These are phyloP conservation scores for Diloba caeruleocephala DNA, from an alignment of 2,888 invertebrate species.

Conservation along the genomic window DNA sequence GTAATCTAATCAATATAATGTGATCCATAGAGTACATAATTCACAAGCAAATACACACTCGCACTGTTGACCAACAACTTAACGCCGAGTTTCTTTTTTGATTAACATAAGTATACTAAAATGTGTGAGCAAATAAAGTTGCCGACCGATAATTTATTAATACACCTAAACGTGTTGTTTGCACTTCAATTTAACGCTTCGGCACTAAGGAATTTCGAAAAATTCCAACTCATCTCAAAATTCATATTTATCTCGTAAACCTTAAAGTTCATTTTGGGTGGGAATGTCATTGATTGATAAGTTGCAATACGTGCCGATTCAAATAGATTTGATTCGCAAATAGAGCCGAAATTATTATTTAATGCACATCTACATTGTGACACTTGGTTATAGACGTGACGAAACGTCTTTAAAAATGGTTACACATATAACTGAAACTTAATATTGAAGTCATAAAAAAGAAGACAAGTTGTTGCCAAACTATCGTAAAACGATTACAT, in stretches of 20 bases:
- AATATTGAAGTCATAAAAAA: neutral
- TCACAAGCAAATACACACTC: slow-evolving; percentile 48
- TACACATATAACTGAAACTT: no score
- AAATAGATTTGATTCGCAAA: slow-evolving; percentile 31
- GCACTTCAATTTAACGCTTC: slow-evolving; percentile 54
- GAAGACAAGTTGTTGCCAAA: slow-evolving; percentile 34
- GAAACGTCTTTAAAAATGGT: no score
- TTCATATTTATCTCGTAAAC: neutral
- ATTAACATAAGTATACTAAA: slow-evolving; percentile 78
- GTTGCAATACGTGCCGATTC: slow-evolving; percentile 38
- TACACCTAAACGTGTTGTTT: slow-evolving; percentile 69
- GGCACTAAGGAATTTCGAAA: slow-evolving; percentile 55
- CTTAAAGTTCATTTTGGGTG: slow-evolving; percentile 5
- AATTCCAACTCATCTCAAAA: slow-evolving; percentile 11
- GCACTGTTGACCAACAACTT: slow-evolving; percentile 71
- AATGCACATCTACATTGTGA: slow-evolving; percentile 21
- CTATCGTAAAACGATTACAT: slow-evolving; percentile 46
- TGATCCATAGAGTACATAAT: slow-evolving; percentile 40
- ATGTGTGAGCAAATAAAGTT: slow-evolving; percentile 68
- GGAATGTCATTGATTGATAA: slow-evolving; percentile 4
- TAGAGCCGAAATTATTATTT: slow-evolving; percentile 12
- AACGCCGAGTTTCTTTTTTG: slow-evolving; percentile 73
- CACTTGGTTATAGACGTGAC: slow-evolving; percentile 5
- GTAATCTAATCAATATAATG: slow-evolving; percentile 45
- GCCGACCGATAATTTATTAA: slow-evolving; percentile 76